Percentiles rank a stretch among this genome's conserved stretches.
These are phyloP conservation scores for Saccopteryx bilineata DNA, from an alignment of 2,113 vertebrate genomes.

Conservation along the genomic window DNA sequence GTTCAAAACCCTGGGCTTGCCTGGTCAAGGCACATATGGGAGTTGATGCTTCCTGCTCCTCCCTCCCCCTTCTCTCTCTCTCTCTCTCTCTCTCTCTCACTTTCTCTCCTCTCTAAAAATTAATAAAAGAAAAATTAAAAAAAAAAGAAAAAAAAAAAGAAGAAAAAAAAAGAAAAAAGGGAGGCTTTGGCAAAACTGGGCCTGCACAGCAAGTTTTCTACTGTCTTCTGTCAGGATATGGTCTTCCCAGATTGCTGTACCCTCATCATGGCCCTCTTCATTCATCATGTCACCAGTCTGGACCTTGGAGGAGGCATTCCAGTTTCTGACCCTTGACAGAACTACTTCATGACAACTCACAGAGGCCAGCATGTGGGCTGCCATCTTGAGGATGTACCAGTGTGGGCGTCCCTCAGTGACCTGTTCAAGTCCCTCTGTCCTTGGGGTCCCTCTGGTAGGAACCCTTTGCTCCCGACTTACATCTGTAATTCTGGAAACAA, in stretches of 20 bases:
- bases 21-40: too few relatives aligned
- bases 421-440: background rate
- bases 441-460: background rate
- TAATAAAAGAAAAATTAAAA: too few relatives aligned
- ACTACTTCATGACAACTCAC: background rate
- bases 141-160: too few relatives aligned
- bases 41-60: too few relatives aligned
- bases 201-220: background rate
- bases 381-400: background rate
- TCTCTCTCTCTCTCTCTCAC: too few relatives aligned
- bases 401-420: background rate
- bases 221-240: background rate
- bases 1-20: too few relatives aligned
- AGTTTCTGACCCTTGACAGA: constrained; percentile 12
- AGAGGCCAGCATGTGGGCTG: background rate
- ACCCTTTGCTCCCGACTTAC: background rate
- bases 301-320: background rate
- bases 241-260: background rate
- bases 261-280: background rate
- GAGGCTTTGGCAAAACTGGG: background rate
- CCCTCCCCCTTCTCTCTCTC: too few relatives aligned
- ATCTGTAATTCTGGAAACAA: background rate
- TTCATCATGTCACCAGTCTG: background rate
- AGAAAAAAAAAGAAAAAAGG: too few relatives aligned
- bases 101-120: too few relatives aligned